These are phyloP conservation scores for Equus przewalskii DNA, from an alignment of 2,113 vertebrate species.

Conservation along the genomic window DNA sequence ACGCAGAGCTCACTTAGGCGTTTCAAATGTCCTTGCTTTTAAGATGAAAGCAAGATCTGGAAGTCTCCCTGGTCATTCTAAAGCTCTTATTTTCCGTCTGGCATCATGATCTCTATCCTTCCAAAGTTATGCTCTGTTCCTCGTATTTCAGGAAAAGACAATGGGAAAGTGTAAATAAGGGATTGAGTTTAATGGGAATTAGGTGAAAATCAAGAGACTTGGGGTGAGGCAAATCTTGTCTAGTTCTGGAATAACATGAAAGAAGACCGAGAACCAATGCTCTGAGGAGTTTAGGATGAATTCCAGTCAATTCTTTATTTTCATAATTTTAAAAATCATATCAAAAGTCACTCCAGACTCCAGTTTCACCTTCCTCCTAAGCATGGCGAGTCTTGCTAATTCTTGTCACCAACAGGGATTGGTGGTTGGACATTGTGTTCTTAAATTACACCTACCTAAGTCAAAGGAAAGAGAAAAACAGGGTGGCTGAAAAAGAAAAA, in stretches of 20 bases:
- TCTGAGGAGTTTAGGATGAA: not conserved
- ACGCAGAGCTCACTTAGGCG: not conserved
- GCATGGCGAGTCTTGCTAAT: not conserved
- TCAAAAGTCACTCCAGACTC: not conserved
- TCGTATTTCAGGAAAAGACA: constrained; percentile 37
- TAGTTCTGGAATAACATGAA: constrained; percentile 8
- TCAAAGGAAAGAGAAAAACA: not conserved
- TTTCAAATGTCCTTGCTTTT: constrained; percentile 61
- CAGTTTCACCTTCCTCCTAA: not conserved
- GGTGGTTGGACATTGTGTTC: not conserved
- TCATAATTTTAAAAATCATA: not conserved
- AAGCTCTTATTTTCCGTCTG: constrained; percentile 32
- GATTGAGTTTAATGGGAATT: not conserved
- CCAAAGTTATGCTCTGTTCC: not conserved
- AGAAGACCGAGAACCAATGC: not conserved
- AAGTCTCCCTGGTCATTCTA: not conserved
- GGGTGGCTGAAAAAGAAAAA: not conserved
- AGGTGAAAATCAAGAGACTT: constrained; percentile 24
- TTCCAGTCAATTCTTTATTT: constrained; percentile 10
- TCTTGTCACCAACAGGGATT: not conserved
- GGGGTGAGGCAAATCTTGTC: not conserved
- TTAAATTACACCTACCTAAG: not conserved
- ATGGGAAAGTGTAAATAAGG: not conserved
- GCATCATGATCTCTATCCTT: not conserved
- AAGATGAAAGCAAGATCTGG: constrained; percentile 55